phyloP scores from a whole-genome alignment of 2,888 invertebrate species.

The Macrophya alboannulata region DNA sequence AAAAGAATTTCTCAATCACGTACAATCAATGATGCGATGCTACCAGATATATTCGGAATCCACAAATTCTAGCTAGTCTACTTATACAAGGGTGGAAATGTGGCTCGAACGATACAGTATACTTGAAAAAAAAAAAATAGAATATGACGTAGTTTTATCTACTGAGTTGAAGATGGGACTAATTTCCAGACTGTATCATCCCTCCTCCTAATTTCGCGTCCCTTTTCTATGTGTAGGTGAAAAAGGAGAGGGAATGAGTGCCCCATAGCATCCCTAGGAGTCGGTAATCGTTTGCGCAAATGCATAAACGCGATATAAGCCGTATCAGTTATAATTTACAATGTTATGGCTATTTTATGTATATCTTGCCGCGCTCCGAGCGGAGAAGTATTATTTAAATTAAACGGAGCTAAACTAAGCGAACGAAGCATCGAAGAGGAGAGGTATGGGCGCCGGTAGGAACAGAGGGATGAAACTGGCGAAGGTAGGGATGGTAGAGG shows the following conservation, averaged over 20 bases:
- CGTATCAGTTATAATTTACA: slow-evolving; percentile 80
- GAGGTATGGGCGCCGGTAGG: slow-evolving; percentile 65
- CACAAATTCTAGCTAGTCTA: background rate
- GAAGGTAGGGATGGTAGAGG: slow-evolving; percentile 55
- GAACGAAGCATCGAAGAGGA: slow-evolving; percentile 72
- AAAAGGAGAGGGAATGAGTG: slow-evolving; percentile 17
- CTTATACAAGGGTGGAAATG: background rate
- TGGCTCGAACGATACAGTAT: background rate
- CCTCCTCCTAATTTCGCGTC: slow-evolving; percentile 25
- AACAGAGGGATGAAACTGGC: slow-evolving; percentile 65
- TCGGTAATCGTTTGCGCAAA: slow-evolving; percentile 67
- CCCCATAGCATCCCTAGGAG: slow-evolving; percentile 57
- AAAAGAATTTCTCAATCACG: background rate
- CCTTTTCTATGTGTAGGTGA: background rate
- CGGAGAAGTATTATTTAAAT: slow-evolving; percentile 80
- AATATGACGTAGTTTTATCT: background rate
- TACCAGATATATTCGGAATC: background rate
- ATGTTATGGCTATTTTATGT: slow-evolving; percentile 80
- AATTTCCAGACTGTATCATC: slow-evolving; percentile 24
- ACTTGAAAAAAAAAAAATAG: background rate
- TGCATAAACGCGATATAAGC: slow-evolving; percentile 74
- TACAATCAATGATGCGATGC: background rate
- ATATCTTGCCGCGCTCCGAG: slow-evolving; percentile 76
- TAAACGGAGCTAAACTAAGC: slow-evolving; percentile 80
- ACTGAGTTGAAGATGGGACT: background rate